Evolutionary conservation across 2,113 vertebrate genomes (phyloP).

Genomic region (Lampris megalopsis): DNA sequence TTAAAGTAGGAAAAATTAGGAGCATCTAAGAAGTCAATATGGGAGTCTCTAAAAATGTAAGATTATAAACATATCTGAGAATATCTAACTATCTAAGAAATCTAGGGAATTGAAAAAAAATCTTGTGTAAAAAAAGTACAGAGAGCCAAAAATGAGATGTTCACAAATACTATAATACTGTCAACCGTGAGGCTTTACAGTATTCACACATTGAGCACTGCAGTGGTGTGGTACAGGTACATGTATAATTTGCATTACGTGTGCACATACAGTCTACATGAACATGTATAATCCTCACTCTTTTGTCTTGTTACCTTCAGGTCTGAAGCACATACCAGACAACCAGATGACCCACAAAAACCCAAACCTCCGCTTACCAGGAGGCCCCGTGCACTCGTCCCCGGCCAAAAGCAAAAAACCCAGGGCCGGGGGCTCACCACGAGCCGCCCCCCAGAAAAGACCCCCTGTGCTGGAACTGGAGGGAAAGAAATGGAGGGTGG

Average conservation of each 20-base stretch:
- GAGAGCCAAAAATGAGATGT: too few relatives aligned
- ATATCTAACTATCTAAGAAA: too few relatives aligned
- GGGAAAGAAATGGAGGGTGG: constrained; percentile 99
- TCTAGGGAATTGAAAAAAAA: too few relatives aligned
- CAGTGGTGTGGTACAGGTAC: too few relatives aligned
- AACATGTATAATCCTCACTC: not conserved
- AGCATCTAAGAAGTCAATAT: too few relatives aligned
- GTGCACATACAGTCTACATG: not conserved
- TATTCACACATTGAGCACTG: too few relatives aligned
- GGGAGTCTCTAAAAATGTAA: too few relatives aligned
- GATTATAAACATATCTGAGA: too few relatives aligned
- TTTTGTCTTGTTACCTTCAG: constrained; percentile 68
- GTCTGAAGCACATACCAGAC: constrained; percentile 92
- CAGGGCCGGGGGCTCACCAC: constrained; percentile 57
- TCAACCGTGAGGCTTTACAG: too few relatives aligned
- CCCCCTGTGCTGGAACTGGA: constrained; percentile 90
- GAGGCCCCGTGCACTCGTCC: constrained; percentile 68
- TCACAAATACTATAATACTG: too few relatives aligned
- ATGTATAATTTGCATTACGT: not conserved
- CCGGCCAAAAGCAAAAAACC: constrained; percentile 80
- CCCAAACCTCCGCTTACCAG: constrained; percentile 85
- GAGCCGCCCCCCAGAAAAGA: constrained; percentile 77
- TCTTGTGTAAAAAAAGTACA: too few relatives aligned
- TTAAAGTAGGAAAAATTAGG: too few relatives aligned
- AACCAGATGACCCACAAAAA: constrained; percentile 95